Conservation (phyloP, 2,797 vertebrate species). For the Chelon labrosus region DNA sequence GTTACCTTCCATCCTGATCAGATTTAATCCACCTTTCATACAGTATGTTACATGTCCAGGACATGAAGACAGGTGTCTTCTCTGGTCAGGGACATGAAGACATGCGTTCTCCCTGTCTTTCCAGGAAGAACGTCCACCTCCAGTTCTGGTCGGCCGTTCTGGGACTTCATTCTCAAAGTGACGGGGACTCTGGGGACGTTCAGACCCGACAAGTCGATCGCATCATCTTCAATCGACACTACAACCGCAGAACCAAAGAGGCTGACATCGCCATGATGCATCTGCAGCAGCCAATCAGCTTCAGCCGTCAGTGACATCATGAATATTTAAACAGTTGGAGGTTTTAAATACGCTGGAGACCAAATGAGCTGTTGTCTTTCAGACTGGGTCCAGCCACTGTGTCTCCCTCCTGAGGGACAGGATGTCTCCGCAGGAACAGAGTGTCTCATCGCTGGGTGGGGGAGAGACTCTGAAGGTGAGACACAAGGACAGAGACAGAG, state of each 20-base stretch:
- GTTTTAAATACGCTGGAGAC: no score
- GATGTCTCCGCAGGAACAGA: conserved; percentile 81
- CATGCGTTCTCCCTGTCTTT: not conserved
- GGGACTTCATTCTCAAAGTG: conserved; percentile 84
- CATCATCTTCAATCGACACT: conserved; percentile 88
- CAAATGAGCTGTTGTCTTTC: conserved; percentile 26
- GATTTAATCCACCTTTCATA: no score
- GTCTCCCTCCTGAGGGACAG: conserved; percentile 85
- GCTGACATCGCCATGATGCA: conserved; percentile 92
- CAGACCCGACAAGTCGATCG: conserved; percentile 80
- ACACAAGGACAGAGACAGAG: not conserved
- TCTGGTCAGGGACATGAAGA: no score
- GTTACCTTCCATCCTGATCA: no score
- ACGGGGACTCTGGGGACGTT: conserved; percentile 68
- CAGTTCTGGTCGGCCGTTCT: conserved; percentile 85
- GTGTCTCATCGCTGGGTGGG: conserved; percentile 94
- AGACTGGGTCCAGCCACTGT: conserved; percentile 89
- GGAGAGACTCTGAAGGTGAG: conserved; percentile 80
- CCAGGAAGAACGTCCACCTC: conserved; percentile 88
- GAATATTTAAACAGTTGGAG: no score
- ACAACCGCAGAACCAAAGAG: conserved; percentile 87
- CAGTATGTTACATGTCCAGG: no score
- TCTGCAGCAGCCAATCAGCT: conserved; percentile 86
- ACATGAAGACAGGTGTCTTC: no score
- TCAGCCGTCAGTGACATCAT: conserved; percentile 82